Base-by-base conservation (phyloP, 64 coral and sea anemone genomes). In the Pachyseris speciosa region DNA sequence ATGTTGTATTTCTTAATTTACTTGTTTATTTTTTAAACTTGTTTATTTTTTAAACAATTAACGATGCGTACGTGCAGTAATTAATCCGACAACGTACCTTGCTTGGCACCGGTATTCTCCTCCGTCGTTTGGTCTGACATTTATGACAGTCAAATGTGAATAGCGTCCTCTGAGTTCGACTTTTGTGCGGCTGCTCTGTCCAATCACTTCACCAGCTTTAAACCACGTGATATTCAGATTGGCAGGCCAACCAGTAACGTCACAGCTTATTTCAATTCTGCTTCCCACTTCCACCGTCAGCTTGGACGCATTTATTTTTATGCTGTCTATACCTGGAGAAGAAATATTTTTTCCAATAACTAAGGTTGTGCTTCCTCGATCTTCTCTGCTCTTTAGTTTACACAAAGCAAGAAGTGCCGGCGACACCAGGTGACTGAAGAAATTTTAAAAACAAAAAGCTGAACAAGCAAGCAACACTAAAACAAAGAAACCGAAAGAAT, bases 121-220 rank as follows among this genome's bases (percentile, higher is more conserved):
- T 10, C 38, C 49, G 48, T 91, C 89, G 22, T 30, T 34, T 17
- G 36, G 24, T 37, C 8, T 38, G 1, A 72, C 63, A 34, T 84
- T 38, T 36, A 47, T 64, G n/a, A 91, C 69, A 7, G 78, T 91
- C 33, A 91, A 43, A 1, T 3, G 43, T 3, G 89, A 91, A n/a
- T 61, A 4, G 26, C 77, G 33, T 9, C 37, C 1, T 8, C 17
- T 25, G 0, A 53, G 60, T 13, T 81, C 77, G 4, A 81, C 77
- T 81, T 81, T 27, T 26, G 33, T 81, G 33, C 77, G 77, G 19
- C 63, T 19, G 20, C 19, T 81, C n/a, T 61, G 34, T n/a, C 77
- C 77, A 40, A 81, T 39, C 51, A 40, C 5, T 61, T 61, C 8
- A 4, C 30, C 31, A 9, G 32, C 77, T 34, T 61, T 81, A 15